Evolutionary conservation across 2,797 vertebrate genomes (phyloP), one percentile per base, ranked within the genome.

Genomic region (Eulemur albifrons): DNA sequence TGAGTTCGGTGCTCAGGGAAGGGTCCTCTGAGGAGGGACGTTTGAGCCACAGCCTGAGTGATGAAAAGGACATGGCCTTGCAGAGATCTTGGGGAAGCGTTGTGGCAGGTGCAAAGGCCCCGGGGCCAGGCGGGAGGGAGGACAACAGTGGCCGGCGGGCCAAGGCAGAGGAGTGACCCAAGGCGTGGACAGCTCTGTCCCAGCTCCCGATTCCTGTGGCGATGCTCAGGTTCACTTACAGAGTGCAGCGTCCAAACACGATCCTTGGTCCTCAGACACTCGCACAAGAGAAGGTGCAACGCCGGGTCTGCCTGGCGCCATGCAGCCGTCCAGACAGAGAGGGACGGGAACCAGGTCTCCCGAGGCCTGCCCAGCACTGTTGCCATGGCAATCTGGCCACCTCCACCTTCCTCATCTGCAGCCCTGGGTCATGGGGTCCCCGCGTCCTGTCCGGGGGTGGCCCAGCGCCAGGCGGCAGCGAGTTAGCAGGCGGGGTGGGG

Each of bases 61-160:
- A 27, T 3, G 43, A 50, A 38, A 45, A 32, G 40, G 59, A 59
- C 50, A 23, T 0, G 15, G 43, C 50, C 72, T 59, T 4, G 10
- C 2, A 12, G 30, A 25, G 27, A 0, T 0, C 15, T 13, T 1
- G n/a, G 40, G 8, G 11, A 15, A 23, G 48, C 7, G 0, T 25
- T 20, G 35, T 11, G 14, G 43, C 48, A 9, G 50, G 52, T 63
- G 12, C 35, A 23, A 50, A 81, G 25, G 25, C 54, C 70, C 45
- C 4, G 5, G 21, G 69, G 82, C 40, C 1, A 3, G 10, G 4
- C 77, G 4, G 25, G 65, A 1, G 1, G 13, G 1, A 5, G 20
- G 63, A 12, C 17, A 11, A 32, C 10, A 2, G 30, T 2, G 4
- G 43, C 32, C 13, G 43, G 72, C 70, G 7, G 17, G 18, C 17